phyloP scores from a whole-genome alignment of 2,113 vertebrate species.

The Desmodus rotundus region DNA sequence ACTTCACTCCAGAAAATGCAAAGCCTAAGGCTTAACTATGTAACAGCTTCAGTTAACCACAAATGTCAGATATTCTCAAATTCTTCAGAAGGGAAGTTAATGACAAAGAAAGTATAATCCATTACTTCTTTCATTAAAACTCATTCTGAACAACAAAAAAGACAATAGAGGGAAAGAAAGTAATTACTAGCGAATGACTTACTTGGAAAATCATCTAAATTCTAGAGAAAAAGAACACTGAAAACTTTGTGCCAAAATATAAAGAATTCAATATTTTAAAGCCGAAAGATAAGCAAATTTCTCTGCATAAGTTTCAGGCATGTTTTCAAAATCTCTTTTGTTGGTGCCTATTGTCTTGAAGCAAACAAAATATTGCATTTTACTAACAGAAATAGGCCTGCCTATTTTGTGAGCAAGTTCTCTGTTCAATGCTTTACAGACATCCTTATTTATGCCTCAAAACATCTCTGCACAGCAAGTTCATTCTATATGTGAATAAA shows the following conservation, averaged over 20 bases:
- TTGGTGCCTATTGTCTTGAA: background rate
- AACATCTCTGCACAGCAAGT: background rate
- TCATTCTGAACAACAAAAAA: slow-evolving; percentile 28
- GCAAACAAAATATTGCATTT: slow-evolving; percentile 22
- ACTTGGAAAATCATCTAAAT: slow-evolving; percentile 46
- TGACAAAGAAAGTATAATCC: background rate
- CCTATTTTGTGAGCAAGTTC: slow-evolving; percentile 2
- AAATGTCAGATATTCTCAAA: background rate
- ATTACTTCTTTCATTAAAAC: slow-evolving; percentile 23
- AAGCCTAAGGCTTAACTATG: background rate
- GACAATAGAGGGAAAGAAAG: slow-evolving; percentile 14
- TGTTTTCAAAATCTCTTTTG: background rate
- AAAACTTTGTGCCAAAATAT: slow-evolving; percentile 40
- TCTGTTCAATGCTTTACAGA: background rate
- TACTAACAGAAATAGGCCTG: background rate
- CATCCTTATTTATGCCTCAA: background rate
- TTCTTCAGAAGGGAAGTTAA: background rate
- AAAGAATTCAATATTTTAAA: slow-evolving; percentile 27
- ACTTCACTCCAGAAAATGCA: slow-evolving; percentile 25
- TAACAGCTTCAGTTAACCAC: background rate
- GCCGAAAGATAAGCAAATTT: background rate
- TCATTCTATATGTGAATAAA: slow-evolving; percentile 22
- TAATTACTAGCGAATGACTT: slow-evolving; percentile 46
- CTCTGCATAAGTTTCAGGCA: background rate
- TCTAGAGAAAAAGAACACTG: slow-evolving; percentile 15